Evolutionary conservation across 2,797 vertebrate species (phyloP), one percentile per base, ranked within the genome.

Genomic region (Atherinosoma microstoma): DNA sequence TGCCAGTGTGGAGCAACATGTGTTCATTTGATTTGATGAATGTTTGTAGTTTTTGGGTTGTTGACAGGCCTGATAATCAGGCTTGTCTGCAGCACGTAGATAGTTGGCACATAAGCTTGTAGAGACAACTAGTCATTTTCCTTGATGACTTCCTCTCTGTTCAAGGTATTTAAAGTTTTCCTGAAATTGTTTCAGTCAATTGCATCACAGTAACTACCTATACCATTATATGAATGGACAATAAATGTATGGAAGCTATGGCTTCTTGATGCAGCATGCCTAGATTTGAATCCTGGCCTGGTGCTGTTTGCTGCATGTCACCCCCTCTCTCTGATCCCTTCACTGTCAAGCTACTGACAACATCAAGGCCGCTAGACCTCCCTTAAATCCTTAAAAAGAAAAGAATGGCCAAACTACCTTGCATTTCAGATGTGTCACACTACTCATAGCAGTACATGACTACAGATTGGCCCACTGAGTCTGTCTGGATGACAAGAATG

Each of bases 401-500:
- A 47, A 77, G 63, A 42, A 76, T 2, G 42, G 49, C 72, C 40
- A 64, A 62, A 42, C 75, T 64, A 58, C 29, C 63, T 13, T 78
- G 12, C 71, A 70, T 74, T 80, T 69, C 70, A 61, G 61, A 70
- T 73, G 79, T 84, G 73, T 59, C 59, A 51, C 54, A 67, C 36
- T 67, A 10, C 70, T 89, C 84, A 71, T 84, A 85, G 66, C 45
- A 36, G 65, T 58, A 75, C 47, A 73, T 15, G 47, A 75, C 67
- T 59, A 20, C 83, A 84, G 83, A 88, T 88, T 85, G 76, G 80
- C 77, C 70, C 71, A 71, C 73, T 67, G 58, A 75, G 64, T 82
- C 61, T 84, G 73, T 85, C 80, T 79, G 85, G 82, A 88, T 79
- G 76, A 89, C 75, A 84, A 73, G 56, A 83, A 80, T 79, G 71